These are phyloP conservation scores for Eutolmus rufibarbis DNA, from an alignment of 2,888 invertebrate genomes.

Conservation along the genomic window DNA sequence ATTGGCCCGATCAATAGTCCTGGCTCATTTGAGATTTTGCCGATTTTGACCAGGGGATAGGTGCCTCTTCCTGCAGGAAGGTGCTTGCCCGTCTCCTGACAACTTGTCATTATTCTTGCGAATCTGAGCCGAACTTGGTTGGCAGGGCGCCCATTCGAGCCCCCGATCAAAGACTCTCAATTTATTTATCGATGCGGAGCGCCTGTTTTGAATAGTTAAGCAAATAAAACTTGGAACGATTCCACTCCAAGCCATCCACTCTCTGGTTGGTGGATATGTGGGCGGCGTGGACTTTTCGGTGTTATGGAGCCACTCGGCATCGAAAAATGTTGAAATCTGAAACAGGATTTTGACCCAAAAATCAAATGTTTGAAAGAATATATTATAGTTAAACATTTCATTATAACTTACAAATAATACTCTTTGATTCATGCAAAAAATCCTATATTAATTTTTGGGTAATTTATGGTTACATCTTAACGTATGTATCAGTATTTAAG, in stretches of 20 bases:
- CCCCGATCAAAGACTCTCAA: background rate
- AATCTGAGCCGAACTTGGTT: background rate
- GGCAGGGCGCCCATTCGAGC: background rate
- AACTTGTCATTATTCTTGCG: background rate
- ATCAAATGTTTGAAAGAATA: background rate
- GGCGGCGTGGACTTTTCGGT: background rate
- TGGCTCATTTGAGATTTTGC: background rate
- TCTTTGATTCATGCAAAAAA: too few species aligned
- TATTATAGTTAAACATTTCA: background rate
- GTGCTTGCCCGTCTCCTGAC: background rate
- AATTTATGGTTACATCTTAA: too few species aligned
- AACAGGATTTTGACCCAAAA: background rate
- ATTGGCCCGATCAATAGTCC: background rate
- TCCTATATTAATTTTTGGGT: too few species aligned
- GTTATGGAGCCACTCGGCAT: background rate
- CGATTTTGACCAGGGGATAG: background rate
- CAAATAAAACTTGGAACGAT: background rate
- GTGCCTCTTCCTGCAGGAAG: background rate
- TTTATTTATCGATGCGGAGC: background rate
- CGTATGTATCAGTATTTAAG: too few species aligned
- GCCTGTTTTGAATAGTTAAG: background rate
- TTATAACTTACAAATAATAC: too few species aligned
- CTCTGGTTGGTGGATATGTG: background rate
- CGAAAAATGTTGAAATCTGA: background rate
- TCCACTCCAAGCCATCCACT: background rate